Percentiles rank a stretch among this genome's conserved stretches.
These are phyloP conservation scores for Ormyrus rosae DNA, from an alignment of 2,888 invertebrate species.

Conservation along the genomic window DNA sequence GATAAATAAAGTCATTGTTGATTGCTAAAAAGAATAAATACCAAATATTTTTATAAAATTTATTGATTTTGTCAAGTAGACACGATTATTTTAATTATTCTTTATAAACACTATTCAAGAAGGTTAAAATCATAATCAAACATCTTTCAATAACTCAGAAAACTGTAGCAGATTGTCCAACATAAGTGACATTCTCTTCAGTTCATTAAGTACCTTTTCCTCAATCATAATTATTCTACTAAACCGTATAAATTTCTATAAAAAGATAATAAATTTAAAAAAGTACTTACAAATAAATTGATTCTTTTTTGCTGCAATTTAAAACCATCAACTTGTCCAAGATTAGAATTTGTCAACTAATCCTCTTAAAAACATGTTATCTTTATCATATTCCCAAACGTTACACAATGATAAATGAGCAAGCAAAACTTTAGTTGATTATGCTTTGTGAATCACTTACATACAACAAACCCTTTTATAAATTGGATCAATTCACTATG, in stretches of 20 bases:
- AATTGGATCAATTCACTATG: background rate
- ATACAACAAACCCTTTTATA: background rate
- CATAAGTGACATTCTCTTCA: background rate
- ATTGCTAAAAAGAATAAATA: no score
- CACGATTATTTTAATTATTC: constrained; percentile 8
- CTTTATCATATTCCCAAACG: constrained; percentile 15
- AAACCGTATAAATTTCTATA: background rate
- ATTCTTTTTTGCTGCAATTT: background rate
- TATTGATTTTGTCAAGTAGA: background rate
- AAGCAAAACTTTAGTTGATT: background rate
- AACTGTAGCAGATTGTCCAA: background rate
- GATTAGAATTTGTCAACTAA: constrained; percentile 7
- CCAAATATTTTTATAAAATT: background rate
- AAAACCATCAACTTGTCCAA: background rate
- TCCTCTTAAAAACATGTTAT: constrained; percentile 26
- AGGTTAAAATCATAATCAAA: constrained; percentile 30
- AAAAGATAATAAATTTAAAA: constrained; percentile 3
- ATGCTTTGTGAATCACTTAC: background rate
- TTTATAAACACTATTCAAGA: background rate
- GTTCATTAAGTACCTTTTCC: background rate
- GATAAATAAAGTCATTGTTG: no score
- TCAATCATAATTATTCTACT: constrained; percentile 1
- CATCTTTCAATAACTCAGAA: constrained; percentile 1
- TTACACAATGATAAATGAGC: constrained; percentile 22
- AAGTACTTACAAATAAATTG: constrained; percentile 24